Base-by-base conservation (phyloP, 2,888 invertebrate genomes). In the Xestia c-nigrum region DNA sequence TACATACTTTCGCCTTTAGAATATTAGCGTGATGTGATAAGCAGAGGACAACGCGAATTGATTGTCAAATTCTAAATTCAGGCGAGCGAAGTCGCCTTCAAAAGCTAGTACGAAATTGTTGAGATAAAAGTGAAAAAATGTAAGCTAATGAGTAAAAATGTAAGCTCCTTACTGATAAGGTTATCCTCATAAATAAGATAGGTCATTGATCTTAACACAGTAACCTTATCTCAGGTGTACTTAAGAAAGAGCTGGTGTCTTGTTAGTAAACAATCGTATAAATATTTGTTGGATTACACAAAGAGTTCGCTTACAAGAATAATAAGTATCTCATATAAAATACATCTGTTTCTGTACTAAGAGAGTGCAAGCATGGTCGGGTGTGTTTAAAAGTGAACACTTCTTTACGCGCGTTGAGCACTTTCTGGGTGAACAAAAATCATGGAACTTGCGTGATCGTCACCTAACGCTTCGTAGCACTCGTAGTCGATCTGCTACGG, bases 231-330 rank as follows among this genome's bases (percentile, higher is more conserved):
- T 9, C 14, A 24, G 57, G 5, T 55, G n/a, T 12, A n/a, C 12
- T 6, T 19, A 57, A 57, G 16, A 59, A 59, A 59, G 7, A 59
- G 0, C 31, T 31, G 16, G 59, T 59, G 31, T 59, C 1, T 59
- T 16, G 24, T 59, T 59, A 31, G 16, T 47, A 47, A 5, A 40
- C 24, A 70, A 1, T 52, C 14, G 16, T 16, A 46, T 55, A 7
- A 38, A 55, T 69, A 72, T 70, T 63, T 73, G 38, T 78, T 73
- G 59, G 38, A 47, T 7, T 64, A 19, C 57, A 50, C 14, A 59
- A 9, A 38, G 7, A 77, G 61, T 78, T 67, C 7, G 21, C 1
- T 50, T 21, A 10, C 16, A 52, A 57, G 5, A 72, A 38, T 21
- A 59, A 66, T 61, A 66, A 69, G 65, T 81, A 76, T 69, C 31